Conservation (phyloP, 2,113 vertebrate genomes). For the Sinocyclocheilus maitianheensis region DNA sequence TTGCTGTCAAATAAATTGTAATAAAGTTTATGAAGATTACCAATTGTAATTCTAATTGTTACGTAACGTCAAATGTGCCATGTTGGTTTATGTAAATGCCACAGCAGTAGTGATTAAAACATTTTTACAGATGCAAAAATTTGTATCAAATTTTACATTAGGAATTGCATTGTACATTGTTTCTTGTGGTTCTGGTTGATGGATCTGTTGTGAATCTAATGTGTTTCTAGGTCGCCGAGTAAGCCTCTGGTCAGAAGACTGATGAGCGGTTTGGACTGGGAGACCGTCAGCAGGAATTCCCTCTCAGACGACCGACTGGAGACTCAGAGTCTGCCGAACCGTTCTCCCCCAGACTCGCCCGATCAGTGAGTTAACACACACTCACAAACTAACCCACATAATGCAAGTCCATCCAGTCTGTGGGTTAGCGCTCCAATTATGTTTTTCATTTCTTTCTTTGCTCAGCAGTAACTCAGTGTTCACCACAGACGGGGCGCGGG, state of each 20-base stretch:
- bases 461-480: constrained; percentile 88
- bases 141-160: not conserved
- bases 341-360: constrained; percentile 93
- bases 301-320: constrained; percentile 94
- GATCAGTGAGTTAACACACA: constrained; percentile 85
- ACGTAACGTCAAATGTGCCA: not conserved
- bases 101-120: not conserved
- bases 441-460: constrained; percentile 16
- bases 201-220: constrained; percentile 6
- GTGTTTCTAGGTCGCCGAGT: constrained; percentile 86
- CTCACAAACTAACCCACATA: not conserved
- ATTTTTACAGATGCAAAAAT: not conserved
- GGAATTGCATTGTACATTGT: not conserved
- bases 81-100: not conserved
- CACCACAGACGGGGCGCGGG: constrained; percentile 85
- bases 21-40: not conserved
- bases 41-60: not conserved
- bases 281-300: constrained; percentile 92
- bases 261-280: constrained; percentile 92
- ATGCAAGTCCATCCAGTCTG: not conserved
- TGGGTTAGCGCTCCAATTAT: not conserved
- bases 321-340: constrained; percentile 95
- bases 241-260: constrained; percentile 91
- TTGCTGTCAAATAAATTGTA: not conserved
- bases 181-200: not conserved